Conservation (phyloP, 2,888 invertebrate species). For the Habroteleia sp. region DNA sequence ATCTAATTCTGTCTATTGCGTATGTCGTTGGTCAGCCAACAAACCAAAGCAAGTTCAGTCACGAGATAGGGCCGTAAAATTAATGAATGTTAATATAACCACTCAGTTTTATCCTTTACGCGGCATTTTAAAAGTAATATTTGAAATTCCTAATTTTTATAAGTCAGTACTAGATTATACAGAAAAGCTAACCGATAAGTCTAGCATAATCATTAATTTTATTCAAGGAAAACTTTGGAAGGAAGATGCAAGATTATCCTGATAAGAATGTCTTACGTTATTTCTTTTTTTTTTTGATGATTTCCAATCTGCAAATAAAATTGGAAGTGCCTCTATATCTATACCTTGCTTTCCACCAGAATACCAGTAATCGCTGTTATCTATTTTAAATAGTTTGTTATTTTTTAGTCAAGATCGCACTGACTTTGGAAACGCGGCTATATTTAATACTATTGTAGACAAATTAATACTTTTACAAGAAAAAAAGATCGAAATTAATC, state of each 20-base stretch:
- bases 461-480: slow-evolving; percentile 52
- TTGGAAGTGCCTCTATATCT: not conserved
- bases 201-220: not conserved
- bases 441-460: slow-evolving; percentile 29
- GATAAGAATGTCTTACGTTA: not conserved
- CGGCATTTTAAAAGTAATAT: too few species aligned
- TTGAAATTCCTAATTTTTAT: slow-evolving; percentile 21
- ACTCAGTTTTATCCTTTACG: slow-evolving; percentile 35
- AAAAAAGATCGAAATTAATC: slow-evolving; percentile 28
- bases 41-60: not conserved
- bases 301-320: not conserved
- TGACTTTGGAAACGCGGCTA: too few species aligned
- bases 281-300: not conserved
- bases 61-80: not conserved
- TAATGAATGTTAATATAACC: slow-evolving; percentile 3
- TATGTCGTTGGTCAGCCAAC: slow-evolving; percentile 7
- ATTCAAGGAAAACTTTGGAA: not conserved
- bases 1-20: not conserved
- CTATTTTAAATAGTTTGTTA: too few species aligned
- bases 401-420: too few species aligned
- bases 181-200: not conserved
- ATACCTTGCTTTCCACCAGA: not conserved
- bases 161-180: too few species aligned
- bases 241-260: not conserved
- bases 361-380: too few species aligned